Percentiles rank a stretch among this genome's conserved stretches.
phyloP scores from a whole-genome alignment of 2,888 invertebrate genomes.

The Lepidonotus clava region DNA sequence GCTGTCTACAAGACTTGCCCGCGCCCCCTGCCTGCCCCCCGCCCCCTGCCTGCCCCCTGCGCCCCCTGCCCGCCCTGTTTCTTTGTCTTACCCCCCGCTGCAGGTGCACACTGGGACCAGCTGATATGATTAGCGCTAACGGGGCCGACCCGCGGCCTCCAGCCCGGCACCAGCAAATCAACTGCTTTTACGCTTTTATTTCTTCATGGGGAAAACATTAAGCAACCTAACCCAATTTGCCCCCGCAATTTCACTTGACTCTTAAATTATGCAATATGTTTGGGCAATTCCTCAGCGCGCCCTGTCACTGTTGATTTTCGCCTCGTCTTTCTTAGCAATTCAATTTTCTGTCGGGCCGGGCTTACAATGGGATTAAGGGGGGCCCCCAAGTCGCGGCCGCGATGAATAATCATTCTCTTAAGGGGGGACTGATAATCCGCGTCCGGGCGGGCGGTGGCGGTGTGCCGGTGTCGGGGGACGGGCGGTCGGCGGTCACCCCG shows the following conservation, averaged over 20 bases:
- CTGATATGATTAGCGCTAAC: slow-evolving; percentile 56
- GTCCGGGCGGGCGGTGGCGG: neutral
- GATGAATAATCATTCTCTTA: slow-evolving; percentile 57
- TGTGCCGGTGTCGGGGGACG: slow-evolving; percentile 25
- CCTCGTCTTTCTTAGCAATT: slow-evolving; percentile 55
- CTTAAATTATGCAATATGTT: slow-evolving; percentile 60
- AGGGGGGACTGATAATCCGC: slow-evolving; percentile 44
- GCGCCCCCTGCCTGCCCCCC: neutral
- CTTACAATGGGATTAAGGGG: slow-evolving; percentile 55
- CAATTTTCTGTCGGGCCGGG: slow-evolving; percentile 53
- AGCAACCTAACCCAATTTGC: slow-evolving; percentile 57
- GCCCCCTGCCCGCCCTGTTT: slow-evolving; percentile 47
- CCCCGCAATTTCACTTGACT: slow-evolving; percentile 57
- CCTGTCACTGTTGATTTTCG: slow-evolving; percentile 57
- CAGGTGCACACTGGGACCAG: slow-evolving; percentile 3
- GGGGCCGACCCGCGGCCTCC: slow-evolving; percentile 1
- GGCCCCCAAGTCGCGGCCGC: neutral
- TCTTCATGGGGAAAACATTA: slow-evolving; percentile 58
- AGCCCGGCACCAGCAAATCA: slow-evolving; percentile 42
- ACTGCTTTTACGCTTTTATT: slow-evolving; percentile 58
- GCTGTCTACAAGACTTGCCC: slow-evolving; percentile 38
- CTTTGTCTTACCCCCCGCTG: slow-evolving; percentile 54
- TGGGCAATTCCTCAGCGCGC: slow-evolving; percentile 52
- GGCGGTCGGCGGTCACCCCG: neutral
- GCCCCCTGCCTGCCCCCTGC: neutral